Base-by-base conservation (phyloP, 2,113 vertebrate genomes). In the Mobula hypostoma region DNA sequence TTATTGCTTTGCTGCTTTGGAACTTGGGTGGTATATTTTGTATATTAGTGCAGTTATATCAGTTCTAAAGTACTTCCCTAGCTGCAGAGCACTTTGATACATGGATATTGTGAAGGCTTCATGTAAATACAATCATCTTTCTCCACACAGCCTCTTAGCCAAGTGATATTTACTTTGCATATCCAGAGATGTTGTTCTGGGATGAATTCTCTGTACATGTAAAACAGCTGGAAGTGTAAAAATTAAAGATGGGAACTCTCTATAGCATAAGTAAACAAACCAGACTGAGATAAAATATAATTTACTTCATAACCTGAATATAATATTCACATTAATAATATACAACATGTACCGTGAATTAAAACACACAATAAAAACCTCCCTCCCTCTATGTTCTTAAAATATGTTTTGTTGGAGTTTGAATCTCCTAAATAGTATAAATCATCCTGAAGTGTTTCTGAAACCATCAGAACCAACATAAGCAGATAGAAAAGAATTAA, bases 401-500 rank as follows among this genome's bases (percentile, higher is more conserved):
- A 61, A 85, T 27, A 61, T 85, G 61, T 29, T 87, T 63, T 85
- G 40, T n/a, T 63, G 29, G 58, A 63, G 58, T 14, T 63, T n/a
- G 15, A 63, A 27, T 88, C 58, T 66, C 61, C 29, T 61, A 88
- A n/a, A 7, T 61, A 88, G 29, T n/a, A 88, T 63, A 88, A 88
- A 88, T 17, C 14, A 66, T 19, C n/a, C 7, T 32, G 29, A 88
- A 88, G 85, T 66, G 85, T 66, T 88, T 88, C 85, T 88, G 29
- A 88, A 88, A 88, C 85, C 58, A 66, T 66, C 85, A 66, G 61
- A 72, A 72, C 8, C 63, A 88, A 88, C 3, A 66, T 88, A 66
- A 88, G 66, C 85, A 63, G 85, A 61, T 87, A 56, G 85, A 88
- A 88, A 88, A 88, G 85, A 88, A 88, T 8, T 88, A 61, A 32